phyloP scores from a whole-genome alignment of 2,888 invertebrate species.

The Octodonta nipae region DNA sequence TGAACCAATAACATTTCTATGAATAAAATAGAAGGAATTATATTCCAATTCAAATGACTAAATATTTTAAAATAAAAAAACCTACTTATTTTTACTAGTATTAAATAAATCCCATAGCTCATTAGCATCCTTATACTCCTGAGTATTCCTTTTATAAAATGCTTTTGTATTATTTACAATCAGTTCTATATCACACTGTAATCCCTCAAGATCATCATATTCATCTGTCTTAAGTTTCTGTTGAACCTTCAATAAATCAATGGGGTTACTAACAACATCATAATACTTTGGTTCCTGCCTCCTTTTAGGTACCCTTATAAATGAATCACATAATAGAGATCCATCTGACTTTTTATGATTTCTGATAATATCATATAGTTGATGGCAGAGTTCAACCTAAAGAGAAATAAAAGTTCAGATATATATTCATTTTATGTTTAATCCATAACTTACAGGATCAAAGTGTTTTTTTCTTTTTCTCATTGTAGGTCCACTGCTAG shows the following conservation, averaged over 20 bases:
- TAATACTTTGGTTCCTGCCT: constrained; percentile 84
- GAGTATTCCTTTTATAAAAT: constrained; percentile 77
- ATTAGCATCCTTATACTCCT: constrained; percentile 80
- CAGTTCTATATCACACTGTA: constrained; percentile 79
- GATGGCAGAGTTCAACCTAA: constrained; percentile 75
- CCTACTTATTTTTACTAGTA: constrained; percentile 40
- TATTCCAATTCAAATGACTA: too few relatives aligned
- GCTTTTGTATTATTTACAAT: constrained; percentile 89
- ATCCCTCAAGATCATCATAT: constrained; percentile 84
- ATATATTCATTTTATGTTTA: not conserved
- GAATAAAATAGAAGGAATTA: too few relatives aligned
- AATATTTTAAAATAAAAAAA: too few relatives aligned
- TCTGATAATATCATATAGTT: constrained; percentile 81
- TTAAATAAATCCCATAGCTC: constrained; percentile 77
- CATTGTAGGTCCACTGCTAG: constrained; percentile 38
- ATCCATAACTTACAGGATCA: constrained; percentile 50
- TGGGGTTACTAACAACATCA: constrained; percentile 85
- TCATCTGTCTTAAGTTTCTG: constrained; percentile 95
- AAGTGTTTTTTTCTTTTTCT: constrained; percentile 55
- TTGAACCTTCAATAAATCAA: constrained; percentile 87
- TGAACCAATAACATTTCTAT: too few relatives aligned
- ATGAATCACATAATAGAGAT: constrained; percentile 76
- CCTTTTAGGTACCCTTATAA: constrained; percentile 87
- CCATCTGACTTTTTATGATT: constrained; percentile 89
- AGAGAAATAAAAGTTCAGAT: constrained; percentile 16